Evolutionary conservation across 2,113 vertebrate genomes (phyloP).

Genomic region (Scolopax mira): DNA sequence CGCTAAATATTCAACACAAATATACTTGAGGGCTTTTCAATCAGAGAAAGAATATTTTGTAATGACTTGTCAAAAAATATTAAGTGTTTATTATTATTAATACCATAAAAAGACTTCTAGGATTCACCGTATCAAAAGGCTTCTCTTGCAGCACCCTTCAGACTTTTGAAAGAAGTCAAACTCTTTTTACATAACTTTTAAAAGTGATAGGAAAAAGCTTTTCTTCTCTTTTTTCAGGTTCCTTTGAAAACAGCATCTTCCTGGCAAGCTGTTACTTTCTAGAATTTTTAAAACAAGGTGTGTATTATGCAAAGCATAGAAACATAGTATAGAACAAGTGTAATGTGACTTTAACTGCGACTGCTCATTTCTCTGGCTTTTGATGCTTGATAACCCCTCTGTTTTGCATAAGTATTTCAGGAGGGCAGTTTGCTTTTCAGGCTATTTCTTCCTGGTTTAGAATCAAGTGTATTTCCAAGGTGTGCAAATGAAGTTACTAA

Average conservation of each 20-base stretch:
- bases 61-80: not conserved
- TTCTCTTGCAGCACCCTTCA: not conserved
- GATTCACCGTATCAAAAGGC: not conserved
- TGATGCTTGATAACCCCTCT: not conserved
- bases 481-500: not conserved
- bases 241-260: not conserved
- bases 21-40: slow-evolving; percentile 3
- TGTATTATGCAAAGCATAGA: not conserved
- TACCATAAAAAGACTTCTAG: not conserved
- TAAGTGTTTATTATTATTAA: not conserved
- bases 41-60: slow-evolving; percentile 1
- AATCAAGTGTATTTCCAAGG: not conserved
- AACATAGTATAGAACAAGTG: not conserved
- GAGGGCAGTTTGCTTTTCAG: not conserved
- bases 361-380: not conserved
- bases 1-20: slow-evolving; percentile 25
- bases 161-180: not conserved
- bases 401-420: not conserved
- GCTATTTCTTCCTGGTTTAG: not conserved
- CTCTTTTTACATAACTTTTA: not conserved
- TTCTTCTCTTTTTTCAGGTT: not conserved
- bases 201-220: not conserved
- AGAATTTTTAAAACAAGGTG: not conserved
- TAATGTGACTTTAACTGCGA: not conserved
- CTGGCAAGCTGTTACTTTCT: not conserved